phyloP scores from a whole-genome alignment of 2,113 vertebrate genomes.

The Cichladusa arquata region DNA sequence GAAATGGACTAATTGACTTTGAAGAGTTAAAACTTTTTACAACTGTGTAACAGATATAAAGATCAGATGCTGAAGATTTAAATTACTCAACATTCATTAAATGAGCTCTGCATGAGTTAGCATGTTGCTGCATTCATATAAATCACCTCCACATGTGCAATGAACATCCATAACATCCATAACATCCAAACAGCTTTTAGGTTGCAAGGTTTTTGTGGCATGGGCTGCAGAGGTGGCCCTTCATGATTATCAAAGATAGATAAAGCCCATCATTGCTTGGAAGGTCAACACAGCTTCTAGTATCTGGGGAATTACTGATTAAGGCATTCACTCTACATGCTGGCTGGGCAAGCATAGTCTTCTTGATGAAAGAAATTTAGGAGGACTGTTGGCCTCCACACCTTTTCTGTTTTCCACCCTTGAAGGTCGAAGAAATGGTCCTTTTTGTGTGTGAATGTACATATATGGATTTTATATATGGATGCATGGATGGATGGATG shows the following conservation, averaged over 20 bases:
- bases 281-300: not conserved
- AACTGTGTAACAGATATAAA: not conserved
- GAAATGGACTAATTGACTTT: not conserved
- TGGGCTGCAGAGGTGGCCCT: not conserved
- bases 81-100: not conserved
- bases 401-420: not conserved
- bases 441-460: fast-evolving
- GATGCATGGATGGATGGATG: not conserved
- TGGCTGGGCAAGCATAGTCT: fast-evolving
- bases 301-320: not conserved
- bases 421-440: not conserved
- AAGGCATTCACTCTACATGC: not conserved
- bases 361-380: not conserved
- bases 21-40: not conserved
- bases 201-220: not conserved
- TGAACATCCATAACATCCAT: not conserved
- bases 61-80: not conserved
- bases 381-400: not conserved
- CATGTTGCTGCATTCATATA: not conserved
- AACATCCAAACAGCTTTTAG: not conserved
- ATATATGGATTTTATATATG: too few species aligned
- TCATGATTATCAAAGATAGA: not conserved
- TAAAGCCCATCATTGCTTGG: not conserved
- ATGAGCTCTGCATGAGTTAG: not conserved
- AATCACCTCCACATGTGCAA: not conserved